Evolutionary conservation across 2,113 vertebrate species (phyloP).

Genomic region (Paramisgurnus dabryanus): DNA sequence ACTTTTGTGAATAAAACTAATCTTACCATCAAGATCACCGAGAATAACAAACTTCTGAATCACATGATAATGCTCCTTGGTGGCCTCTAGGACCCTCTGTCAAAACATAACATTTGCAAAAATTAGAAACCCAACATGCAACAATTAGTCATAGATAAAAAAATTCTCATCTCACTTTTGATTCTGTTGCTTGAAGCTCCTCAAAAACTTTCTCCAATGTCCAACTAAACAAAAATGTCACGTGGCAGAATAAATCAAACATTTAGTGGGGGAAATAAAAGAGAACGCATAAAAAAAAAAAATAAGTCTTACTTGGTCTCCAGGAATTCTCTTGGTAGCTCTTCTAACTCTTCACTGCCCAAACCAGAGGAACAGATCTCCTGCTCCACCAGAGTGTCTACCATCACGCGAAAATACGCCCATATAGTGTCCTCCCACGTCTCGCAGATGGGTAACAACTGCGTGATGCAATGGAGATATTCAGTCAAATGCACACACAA

Average conservation of each 20-base stretch:
- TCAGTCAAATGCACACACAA: not conserved
- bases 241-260: not conserved
- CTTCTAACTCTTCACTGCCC: slow-evolving; percentile 81
- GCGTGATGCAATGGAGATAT: slow-evolving; percentile 10
- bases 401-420: slow-evolving; percentile 95
- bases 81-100: slow-evolving; percentile 92
- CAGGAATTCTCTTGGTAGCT: slow-evolving; percentile 88
- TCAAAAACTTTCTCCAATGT: slow-evolving; percentile 95
- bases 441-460: slow-evolving; percentile 93
- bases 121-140: not conserved
- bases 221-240: slow-evolving; percentile 77
- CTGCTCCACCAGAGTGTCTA: slow-evolving; percentile 94
- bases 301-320: slow-evolving; percentile 86
- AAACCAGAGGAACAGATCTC: slow-evolving; percentile 88
- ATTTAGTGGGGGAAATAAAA: too few relatives aligned
- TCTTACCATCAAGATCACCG: slow-evolving; percentile 88
- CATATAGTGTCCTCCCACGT: slow-evolving; percentile 96
- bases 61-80: slow-evolving; percentile 89
- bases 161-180: slow-evolving; percentile 75
- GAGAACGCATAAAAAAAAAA: not conserved
- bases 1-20: not conserved
- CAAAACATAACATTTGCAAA: slow-evolving; percentile 44
- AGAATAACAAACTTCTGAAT: slow-evolving; percentile 96
- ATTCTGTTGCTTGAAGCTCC: slow-evolving; percentile 93
- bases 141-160: not conserved